These are phyloP conservation scores for Bicyclus anynana DNA, from an alignment of 1,140 invertebrate species.

Conservation along the genomic window DNA sequence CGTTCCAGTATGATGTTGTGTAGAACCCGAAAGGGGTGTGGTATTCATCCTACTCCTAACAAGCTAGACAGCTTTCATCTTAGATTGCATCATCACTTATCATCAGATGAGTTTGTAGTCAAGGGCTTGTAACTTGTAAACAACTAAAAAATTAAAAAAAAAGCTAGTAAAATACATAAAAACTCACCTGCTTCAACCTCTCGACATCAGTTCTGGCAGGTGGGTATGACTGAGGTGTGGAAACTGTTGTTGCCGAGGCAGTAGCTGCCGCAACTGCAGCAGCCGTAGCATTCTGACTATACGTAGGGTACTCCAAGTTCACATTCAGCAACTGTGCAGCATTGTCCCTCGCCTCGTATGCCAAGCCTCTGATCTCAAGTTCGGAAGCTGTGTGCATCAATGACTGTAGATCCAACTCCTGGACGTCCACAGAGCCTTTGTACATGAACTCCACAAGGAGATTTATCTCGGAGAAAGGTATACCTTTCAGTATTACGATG, in stretches of 20 bases:
- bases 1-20: no score
- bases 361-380: slow-evolving; percentile 80
- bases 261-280: slow-evolving; percentile 16
- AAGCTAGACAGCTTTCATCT: no score
- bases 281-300: slow-evolving; percentile 47
- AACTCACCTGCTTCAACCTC: slow-evolving; percentile 68
- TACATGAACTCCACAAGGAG: slow-evolving; percentile 86
- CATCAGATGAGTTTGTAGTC: no score
- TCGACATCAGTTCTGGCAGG: slow-evolving; percentile 70
- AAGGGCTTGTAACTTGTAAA: no score
- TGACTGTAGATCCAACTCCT: slow-evolving; percentile 81
- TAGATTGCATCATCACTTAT: no score
- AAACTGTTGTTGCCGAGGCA: slow-evolving; percentile 21
- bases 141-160: no score
- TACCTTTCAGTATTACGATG: slow-evolving; percentile 83
- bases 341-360: slow-evolving; percentile 73
- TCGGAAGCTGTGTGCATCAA: slow-evolving; percentile 83
- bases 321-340: slow-evolving; percentile 73
- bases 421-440: slow-evolving; percentile 83
- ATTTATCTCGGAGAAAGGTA: slow-evolving; percentile 83
- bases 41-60: no score
- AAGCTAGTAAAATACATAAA: no score
- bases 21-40: no score
- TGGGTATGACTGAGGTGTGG: slow-evolving; percentile 45
- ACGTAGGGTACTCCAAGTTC: slow-evolving; percentile 71